Base-by-base conservation (phyloP, 2,113 vertebrate genomes). In the Hydrochoerus hydrochaeris region DNA sequence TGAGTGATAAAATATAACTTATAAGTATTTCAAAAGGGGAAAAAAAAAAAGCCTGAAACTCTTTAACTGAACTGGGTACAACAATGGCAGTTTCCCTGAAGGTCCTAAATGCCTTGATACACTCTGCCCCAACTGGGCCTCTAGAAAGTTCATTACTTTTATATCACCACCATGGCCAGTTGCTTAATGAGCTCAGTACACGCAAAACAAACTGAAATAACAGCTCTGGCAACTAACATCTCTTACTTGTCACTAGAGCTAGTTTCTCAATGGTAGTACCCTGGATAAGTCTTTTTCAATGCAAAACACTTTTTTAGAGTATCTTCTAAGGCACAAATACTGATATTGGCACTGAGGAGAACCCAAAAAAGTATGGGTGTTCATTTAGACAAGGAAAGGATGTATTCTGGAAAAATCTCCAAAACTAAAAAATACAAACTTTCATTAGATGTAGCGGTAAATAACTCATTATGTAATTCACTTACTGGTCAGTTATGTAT, bases 1-100 rank as follows among this genome's bases (percentile, higher is more conserved):
- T 44, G 95, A 97, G 80, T 63, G 11, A 63, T 96, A 88, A 95
- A 81, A 91, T 4, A 95, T 14, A 22, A 82, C 95, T 96, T 13
- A 89, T 85, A 96, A 98, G 96, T 94, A 90, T 3, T 92, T 90
- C 85, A 94, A 90, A 52, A 38, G 22, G 95, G 17, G 46, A 7
- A 46, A 91, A 98, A 91, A 98, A 92, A 32, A 83, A 97, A 98
- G 95, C 85, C 97, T 95, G 65, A 98, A 97, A 96, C 91, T 96
- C 91, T 98, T 96, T 95, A 97, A 85, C 82, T 93, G 38, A 94
- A 94, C 7, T 86, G 49, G 71, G 30, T 73, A 46, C 46, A 94
- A 93, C 69, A 88, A 86, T 46, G 35, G 62, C 65, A 94, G 46
- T 46, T 97, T 17, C 85, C 75, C 44, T 91, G 65, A 95, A 97